phyloP scores from a whole-genome alignment of 2,797 vertebrate species.

The Macrochelys suwanniensis region DNA sequence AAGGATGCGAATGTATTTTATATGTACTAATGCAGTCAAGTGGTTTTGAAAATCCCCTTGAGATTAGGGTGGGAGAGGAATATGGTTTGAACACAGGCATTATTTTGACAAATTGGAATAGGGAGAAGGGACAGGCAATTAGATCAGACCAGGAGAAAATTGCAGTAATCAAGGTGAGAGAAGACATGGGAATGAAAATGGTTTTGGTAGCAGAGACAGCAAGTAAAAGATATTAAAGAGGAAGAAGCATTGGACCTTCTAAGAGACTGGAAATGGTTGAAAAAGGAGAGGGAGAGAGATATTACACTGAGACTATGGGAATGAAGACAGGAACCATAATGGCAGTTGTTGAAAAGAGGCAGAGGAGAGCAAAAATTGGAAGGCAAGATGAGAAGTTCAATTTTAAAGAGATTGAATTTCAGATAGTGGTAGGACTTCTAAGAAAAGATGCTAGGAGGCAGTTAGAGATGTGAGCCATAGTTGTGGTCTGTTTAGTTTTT shows the following conservation, averaged over 20 bases:
- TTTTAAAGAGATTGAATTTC: background rate
- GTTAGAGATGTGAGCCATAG: background rate
- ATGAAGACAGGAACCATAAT: background rate
- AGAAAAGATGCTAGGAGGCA: background rate
- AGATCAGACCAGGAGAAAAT: background rate
- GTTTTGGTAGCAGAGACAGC: background rate
- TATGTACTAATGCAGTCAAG: background rate
- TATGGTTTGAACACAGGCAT: background rate
- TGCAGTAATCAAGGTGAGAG: background rate
- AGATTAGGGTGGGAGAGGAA: background rate
- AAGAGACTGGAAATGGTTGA: background rate
- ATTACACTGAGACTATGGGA: background rate
- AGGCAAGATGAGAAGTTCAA: background rate
- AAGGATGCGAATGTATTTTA: background rate
- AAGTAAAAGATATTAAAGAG: background rate
- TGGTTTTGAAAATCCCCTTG: background rate
- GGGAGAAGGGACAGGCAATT: background rate
- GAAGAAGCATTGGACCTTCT: background rate
- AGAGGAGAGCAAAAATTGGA: background rate
- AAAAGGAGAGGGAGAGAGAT: background rate
- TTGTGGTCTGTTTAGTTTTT: background rate
- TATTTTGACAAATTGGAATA: background rate
- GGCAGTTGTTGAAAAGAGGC: background rate
- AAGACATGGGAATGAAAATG: background rate
- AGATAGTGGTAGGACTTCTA: conserved; percentile 30